phyloP scores from a whole-genome alignment of 2,888 invertebrate genomes.

The Helicoverpa assulta region DNA sequence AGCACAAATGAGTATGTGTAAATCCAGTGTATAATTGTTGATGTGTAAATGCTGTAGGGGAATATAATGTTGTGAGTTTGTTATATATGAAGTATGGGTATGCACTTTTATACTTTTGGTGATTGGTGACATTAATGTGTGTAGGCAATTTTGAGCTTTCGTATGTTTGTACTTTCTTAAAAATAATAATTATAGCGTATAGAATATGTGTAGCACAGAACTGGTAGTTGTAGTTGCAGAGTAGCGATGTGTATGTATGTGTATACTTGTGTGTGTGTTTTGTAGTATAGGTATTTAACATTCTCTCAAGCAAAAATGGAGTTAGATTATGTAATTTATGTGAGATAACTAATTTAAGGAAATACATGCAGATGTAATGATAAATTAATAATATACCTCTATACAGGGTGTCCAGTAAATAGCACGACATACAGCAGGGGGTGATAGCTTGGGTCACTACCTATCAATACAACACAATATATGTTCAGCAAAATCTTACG shows the following conservation, averaged over 20 bases:
- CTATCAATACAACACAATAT: no score
- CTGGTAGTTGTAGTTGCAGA: conserved; percentile 11
- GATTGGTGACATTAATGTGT: background rate
- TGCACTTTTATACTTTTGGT: conserved; percentile 2
- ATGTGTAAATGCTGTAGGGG: background rate
- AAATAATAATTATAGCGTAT: background rate
- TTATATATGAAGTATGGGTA: conserved; percentile 9
- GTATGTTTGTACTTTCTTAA: background rate
- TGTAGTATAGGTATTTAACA: no score
- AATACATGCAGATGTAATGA: conserved; percentile 4
- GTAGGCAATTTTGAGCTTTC: background rate
- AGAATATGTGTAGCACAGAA: background rate
- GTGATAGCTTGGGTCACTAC: no score
- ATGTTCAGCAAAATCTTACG: no score
- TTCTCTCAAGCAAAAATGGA: no score
- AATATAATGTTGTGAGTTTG: conserved; percentile 5
- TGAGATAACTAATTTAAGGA: conserved; percentile 5
- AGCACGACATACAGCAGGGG: no score
- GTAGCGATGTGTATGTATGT: conserved; percentile 8
- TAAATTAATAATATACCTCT: no score
- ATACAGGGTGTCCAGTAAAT: no score
- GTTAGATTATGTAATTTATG: background rate
- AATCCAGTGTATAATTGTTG: background rate
- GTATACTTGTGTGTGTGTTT: background rate
- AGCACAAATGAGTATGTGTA: background rate